Percentiles rank a stretch among this genome's conserved stretches.
Conservation (phyloP, 2,797 vertebrate genomes). For the Enteromius treurensis region DNA sequence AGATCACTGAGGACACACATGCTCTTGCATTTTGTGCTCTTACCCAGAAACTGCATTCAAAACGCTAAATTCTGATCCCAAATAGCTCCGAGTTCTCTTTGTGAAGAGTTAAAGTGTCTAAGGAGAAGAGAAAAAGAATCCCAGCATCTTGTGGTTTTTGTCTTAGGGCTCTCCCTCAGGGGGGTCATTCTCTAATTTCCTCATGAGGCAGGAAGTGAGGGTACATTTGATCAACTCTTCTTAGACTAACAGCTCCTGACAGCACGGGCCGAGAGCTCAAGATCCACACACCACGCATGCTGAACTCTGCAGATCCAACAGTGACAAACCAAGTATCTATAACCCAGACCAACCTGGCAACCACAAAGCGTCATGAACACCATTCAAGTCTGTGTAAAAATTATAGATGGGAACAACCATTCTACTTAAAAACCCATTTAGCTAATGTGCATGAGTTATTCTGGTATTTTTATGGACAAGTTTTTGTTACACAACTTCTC, state of each 20-base stretch:
- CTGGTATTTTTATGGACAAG: slow-evolving; percentile 25
- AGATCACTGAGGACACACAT: neutral
- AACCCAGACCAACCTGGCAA: slow-evolving; percentile 10
- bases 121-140: neutral
- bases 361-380: neutral
- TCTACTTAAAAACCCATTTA: slow-evolving; percentile 36
- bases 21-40: neutral
- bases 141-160: neutral
- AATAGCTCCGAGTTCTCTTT: neutral
- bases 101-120: neutral
- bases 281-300: neutral
- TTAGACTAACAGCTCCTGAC: slow-evolving; percentile 48
- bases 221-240: slow-evolving; percentile 46
- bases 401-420: slow-evolving; percentile 16
- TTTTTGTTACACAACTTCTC: slow-evolving; percentile 11
- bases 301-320: neutral
- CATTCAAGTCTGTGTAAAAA: slow-evolving; percentile 13
- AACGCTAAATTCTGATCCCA: neutral
- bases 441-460: slow-evolving; percentile 35
- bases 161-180: neutral
- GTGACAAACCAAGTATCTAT: neutral
- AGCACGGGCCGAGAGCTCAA: slow-evolving; percentile 1
- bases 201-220: slow-evolving; percentile 9
- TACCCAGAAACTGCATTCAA: neutral
- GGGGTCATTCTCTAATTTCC: slow-evolving; percentile 28